phyloP scores from a whole-genome alignment of 2,888 invertebrate genomes.

The Caenorhabditis macrosperma region DNA sequence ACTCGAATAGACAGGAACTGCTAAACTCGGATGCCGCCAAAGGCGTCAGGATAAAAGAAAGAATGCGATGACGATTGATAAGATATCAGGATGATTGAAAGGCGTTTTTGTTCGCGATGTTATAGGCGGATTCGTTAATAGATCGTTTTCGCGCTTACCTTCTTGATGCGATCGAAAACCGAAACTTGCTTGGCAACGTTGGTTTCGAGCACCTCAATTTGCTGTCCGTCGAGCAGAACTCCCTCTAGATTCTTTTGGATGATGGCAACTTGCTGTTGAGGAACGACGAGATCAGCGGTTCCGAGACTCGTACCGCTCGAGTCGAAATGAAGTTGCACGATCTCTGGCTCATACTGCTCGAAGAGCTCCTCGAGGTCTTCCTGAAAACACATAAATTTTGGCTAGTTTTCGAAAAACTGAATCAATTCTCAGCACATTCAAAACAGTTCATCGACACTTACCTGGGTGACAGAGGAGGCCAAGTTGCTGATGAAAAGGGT shows the following conservation, averaged over 20 bases:
- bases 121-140: background rate
- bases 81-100: background rate
- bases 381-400: constrained; percentile 10
- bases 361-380: constrained; percentile 59
- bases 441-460: too few relatives aligned
- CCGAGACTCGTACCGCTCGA: constrained; percentile 36
- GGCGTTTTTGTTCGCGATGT: background rate
- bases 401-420: too few relatives aligned
- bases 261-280: constrained; percentile 34
- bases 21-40: too few relatives aligned
- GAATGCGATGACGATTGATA: background rate
- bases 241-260: constrained; percentile 56
- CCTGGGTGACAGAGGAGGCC: constrained; percentile 50
- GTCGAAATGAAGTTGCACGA: constrained; percentile 52
- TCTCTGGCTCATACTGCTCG: constrained; percentile 44
- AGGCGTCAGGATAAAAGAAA: background rate
- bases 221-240: constrained; percentile 54
- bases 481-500: constrained; percentile 56
- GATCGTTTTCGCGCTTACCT: too few relatives aligned
- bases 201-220: constrained; percentile 50
- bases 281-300: constrained; percentile 52
- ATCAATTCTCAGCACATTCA: too few relatives aligned
- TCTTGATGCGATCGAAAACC: constrained; percentile 58
- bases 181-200: constrained; percentile 44
- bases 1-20: too few relatives aligned